These are phyloP conservation scores for Malurus alboscapulatus DNA, from an alignment of 2,113 vertebrate species.

Conservation along the genomic window DNA sequence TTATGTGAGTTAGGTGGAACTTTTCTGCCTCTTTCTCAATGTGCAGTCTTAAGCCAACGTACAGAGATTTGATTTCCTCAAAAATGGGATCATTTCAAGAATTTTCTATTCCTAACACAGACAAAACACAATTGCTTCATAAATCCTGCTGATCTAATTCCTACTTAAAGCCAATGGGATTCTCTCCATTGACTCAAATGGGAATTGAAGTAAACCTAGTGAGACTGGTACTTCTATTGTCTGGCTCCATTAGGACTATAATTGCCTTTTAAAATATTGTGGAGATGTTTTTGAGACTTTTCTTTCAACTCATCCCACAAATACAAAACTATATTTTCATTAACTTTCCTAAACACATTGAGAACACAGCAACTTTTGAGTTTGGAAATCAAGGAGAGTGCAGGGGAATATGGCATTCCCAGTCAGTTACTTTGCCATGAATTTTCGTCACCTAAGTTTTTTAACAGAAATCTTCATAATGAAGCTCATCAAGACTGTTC, in stretches of 20 bases:
- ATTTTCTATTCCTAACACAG: not conserved
- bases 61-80: not conserved
- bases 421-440: not conserved
- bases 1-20: not conserved
- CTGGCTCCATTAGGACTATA: conserved; percentile 11
- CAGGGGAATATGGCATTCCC: not conserved
- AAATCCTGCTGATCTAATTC: conserved; percentile 35
- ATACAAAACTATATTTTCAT: not conserved
- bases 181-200: conserved; percentile 24
- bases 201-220: conserved; percentile 38
- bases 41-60: not conserved
- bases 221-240: conserved; percentile 20
- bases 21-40: not conserved
- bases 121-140: not conserved
- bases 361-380: not conserved
- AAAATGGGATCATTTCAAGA: not conserved
- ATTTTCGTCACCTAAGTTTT: not conserved
- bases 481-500: not conserved
- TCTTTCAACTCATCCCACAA: not conserved
- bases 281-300: not conserved
- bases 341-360: not conserved
- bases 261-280: conserved; percentile 15
- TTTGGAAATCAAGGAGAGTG: not conserved
- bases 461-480: not conserved
- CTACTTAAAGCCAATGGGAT: conserved; percentile 15